Base-by-base conservation (phyloP, 2,113 vertebrate species). In the Panurus biarmicus region DNA sequence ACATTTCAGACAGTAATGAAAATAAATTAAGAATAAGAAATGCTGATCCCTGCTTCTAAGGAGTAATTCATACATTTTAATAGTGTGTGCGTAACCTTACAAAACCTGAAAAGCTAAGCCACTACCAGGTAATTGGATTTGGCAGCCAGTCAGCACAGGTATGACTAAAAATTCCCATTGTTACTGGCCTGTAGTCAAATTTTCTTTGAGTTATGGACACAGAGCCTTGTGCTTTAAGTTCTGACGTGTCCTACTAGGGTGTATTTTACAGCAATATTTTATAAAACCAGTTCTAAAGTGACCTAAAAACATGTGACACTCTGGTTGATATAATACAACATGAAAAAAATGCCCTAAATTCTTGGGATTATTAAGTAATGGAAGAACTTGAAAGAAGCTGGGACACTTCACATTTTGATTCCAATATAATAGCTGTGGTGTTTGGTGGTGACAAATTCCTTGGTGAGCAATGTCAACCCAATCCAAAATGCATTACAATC, bases 261-360 rank as follows among this genome's bases (percentile, higher is more conserved):
- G n/a, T 74, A 4, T 8, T 73, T 93, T 88, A 51, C 58, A 40
- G 62, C 45, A 62, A 5, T 53, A 79, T 95, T 94, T 76, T 42
- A 22, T 91, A 94, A 95, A 85, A 81, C 7, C 23, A 78, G 45
- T 67, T 54, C 54, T 74, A 54, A 96, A 92, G 80, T 57, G 66
- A 94, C 45, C 50, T 85, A 90, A 90, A 56, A 74, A 23, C 42
- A 66, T 70, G 38, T 83, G 69, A 93, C 86, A 79, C 45, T 79
- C 72, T 2, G 53, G 48, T 90, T 88, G 61, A 86, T 33, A 89
- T 95, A 77, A 86, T 31, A 73, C 54, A 93, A 94, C 38, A 45
- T 84, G 81, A 79, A 95, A 95, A 95, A 93, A 85, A 61, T 74
- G 33, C 7, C 65, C 78, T 62, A 54, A 86, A 91, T 91, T 88